Evolutionary conservation across 2,888 invertebrate species (phyloP), one percentile per base, ranked within the genome.

Genomic region (Dolichopus griseipennis): DNA sequence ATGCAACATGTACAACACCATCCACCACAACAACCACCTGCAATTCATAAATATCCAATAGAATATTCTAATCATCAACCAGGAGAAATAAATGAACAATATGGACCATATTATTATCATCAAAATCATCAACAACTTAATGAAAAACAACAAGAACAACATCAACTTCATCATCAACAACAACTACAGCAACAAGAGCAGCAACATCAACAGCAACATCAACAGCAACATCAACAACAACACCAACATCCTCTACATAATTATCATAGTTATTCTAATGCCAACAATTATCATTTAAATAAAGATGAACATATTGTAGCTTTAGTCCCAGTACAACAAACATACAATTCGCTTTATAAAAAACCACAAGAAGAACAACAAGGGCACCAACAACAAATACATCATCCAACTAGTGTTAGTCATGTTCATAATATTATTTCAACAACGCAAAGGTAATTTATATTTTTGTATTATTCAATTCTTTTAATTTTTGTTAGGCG

Each of bases 71-170:
- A 52, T 6, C 15, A 52, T 21, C 27, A 27, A 27, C 64, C 20
- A 20, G 52, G 68, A 33, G 64, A 67, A 33, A 64, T 66, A 18
- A 64, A 37, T 64, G 64, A 64, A 64, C 64, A 64, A 64, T 4
- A 20, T 9, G 27, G 12, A 22, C 4, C n/a, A 61, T 61, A 9
- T n/a, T 7, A 18, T 61, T 15, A 12, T 64, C 12, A 22, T 34
- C 15, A 9, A 18, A 6, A 12, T 52, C 15, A 52, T 18, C 52
- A 12, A 52, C 6, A 12, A 2, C 52, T 12, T 18, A 15, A 52
- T 68, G 71, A 73, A 67, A 67, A 73, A 34, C 73, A 73, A 41
- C 73, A 74, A 61, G 74, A 77, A 69, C 72, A 73, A 65, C 73
- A 67, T 33, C 70, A 70, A 27, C 43, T 67, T 15, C 67, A 70